A percentile compares a stretch with the other conserved stretches of the same genome.
Conservation (phyloP, 2,888 invertebrate genomes). For the Ophioninae sp. region DNA sequence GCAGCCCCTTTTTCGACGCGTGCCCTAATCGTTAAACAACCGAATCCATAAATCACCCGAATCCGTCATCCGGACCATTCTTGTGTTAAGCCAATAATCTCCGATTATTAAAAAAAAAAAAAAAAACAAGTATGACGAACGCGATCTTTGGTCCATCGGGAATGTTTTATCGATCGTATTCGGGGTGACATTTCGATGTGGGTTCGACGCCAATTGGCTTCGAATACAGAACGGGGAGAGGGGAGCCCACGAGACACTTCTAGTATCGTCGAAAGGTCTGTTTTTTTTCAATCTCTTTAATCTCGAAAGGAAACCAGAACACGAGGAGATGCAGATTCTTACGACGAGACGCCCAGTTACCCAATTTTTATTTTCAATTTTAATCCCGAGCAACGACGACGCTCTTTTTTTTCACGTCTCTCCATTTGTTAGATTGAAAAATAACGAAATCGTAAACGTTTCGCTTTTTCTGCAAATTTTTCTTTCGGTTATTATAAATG, state of each 20-base stretch:
- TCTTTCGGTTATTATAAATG: too few relatives aligned
- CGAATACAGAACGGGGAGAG: neutral
- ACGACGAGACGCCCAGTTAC: neutral
- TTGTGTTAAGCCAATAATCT: slow-evolving; percentile 7
- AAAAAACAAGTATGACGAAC: neutral
- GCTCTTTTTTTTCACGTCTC: too few relatives aligned
- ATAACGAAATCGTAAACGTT: too few relatives aligned
- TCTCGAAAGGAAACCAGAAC: neutral
- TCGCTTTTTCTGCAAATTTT: too few relatives aligned
- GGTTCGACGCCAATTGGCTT: neutral
- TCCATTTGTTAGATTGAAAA: too few relatives aligned
- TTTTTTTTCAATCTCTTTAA: neutral
- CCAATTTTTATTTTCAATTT: neutral
- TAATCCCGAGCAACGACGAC: neutral
- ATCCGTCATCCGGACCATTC: neutral
- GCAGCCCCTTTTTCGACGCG: neutral
- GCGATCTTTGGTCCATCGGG: neutral
- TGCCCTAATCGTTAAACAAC: slow-evolving; percentile 5
- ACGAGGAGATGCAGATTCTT: neutral
- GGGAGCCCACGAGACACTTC: neutral
- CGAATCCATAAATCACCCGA: slow-evolving; percentile 19
- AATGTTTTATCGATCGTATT: neutral
- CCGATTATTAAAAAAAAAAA: neutral
- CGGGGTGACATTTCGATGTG: neutral
- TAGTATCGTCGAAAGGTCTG: neutral